These are phyloP conservation scores for Papilio protenor DNA, from an alignment of 2,888 invertebrate species.

Conservation along the genomic window DNA sequence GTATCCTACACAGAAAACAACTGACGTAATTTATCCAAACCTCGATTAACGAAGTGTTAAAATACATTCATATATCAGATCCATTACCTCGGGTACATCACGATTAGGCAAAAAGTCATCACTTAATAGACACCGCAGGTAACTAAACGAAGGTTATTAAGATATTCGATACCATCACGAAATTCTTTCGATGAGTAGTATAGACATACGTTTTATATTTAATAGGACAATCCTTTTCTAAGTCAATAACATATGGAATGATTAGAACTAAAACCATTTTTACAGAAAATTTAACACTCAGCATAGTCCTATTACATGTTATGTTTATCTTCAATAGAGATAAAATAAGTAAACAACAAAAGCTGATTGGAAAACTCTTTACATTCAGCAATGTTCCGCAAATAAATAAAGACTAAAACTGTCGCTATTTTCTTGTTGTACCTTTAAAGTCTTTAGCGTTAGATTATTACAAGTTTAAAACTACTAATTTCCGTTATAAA, in stretches of 20 bases:
- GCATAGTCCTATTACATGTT: too few relatives aligned
- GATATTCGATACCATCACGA: constrained; percentile 26
- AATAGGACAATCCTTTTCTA: not conserved
- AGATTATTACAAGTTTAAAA: not conserved
- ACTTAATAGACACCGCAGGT: constrained; percentile 27
- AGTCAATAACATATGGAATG: not conserved
- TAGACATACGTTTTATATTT: not conserved
- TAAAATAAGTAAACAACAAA: not conserved
- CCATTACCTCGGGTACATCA: constrained; percentile 34
- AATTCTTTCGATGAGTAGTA: not conserved
- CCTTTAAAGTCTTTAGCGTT: not conserved
- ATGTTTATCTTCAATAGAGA: not conserved
- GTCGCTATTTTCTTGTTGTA: not conserved
- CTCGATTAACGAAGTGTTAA: constrained; percentile 9
- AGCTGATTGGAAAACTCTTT: not conserved
- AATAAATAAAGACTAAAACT: not conserved
- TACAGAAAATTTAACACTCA: not conserved
- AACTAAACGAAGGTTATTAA: constrained; percentile 23
- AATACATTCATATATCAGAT: constrained; percentile 30
- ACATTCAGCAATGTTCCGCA: not conserved
- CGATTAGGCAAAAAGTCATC: constrained; percentile 40
- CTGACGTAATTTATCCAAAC: constrained; percentile 30
- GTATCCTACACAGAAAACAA: not conserved
- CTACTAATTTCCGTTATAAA: not conserved
- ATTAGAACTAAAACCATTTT: not conserved